Base-by-base conservation (phyloP, 1,140 invertebrate genomes). In the Lasaia peninsularis region DNA sequence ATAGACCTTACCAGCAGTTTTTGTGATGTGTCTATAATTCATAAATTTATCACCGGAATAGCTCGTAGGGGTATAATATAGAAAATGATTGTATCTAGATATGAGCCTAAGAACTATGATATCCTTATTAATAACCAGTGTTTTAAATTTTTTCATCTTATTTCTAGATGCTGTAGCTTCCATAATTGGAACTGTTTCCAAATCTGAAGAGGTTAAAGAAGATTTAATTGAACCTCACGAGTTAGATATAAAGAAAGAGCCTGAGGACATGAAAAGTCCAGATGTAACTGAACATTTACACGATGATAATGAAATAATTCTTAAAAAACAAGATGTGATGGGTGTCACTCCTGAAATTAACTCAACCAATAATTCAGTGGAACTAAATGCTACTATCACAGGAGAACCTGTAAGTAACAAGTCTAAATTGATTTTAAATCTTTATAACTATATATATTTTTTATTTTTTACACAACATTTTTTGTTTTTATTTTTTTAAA, bases 91-190 rank as follows among this genome's bases (percentile, higher is more conserved):
- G n/a, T n/a, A n/a, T n/a, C n/a, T n/a, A n/a, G n/a, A n/a, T n/a
- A n/a, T n/a, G n/a, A n/a, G n/a, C n/a, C n/a, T n/a, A n/a, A n/a
- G n/a, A n/a, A n/a, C n/a, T n/a, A n/a, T n/a, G n/a, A n/a, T n/a
- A n/a, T n/a, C n/a, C n/a, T n/a, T n/a, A n/a, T n/a, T n/a, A n/a
- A n/a, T n/a, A n/a, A n/a, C n/a, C n/a, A n/a, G n/a, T n/a, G n/a
- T n/a, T 18, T 32, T 44, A n/a, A 11, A 6, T 52, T 31, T 53
- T 52, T 14, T 60, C n/a, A 34, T 32, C 58, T 55, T 24, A 48
- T 58, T 65, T 60, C 34, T 55, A 83, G 80, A 82, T 68, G 83
- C 83, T 11, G 77, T 87, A 20, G 84, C 84, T 7, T 83, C 83
- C 18, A 85, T 86, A 48, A 85, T 83, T 31, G 83, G 81, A 24